Evolutionary conservation across 1,140 invertebrate genomes (phyloP).

Genomic region (Caenorhabditis latens): DNA sequence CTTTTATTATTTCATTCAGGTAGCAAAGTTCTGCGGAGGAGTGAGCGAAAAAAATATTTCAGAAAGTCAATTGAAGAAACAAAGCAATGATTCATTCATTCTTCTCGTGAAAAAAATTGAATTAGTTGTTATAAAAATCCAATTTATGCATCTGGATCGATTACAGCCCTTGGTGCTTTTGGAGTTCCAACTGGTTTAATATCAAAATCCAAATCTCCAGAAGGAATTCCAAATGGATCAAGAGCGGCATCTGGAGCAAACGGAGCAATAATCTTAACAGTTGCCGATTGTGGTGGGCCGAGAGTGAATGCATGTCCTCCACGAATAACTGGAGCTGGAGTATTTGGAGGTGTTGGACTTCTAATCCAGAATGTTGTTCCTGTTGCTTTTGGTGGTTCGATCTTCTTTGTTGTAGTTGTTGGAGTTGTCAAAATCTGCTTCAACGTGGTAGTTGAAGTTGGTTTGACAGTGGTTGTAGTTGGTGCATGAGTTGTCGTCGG

Average conservation of each 20-base stretch:
- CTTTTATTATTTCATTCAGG: background rate
- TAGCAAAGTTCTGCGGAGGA: slow-evolving; percentile 16
- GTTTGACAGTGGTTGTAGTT: background rate
- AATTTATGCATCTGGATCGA: slow-evolving; percentile 32
- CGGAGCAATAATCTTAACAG: background rate
- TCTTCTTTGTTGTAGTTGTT: background rate
- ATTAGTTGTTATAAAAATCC: background rate
- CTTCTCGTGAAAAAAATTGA: background rate
- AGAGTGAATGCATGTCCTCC: slow-evolving; percentile 3
- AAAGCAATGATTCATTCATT: background rate
- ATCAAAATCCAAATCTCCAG: slow-evolving; percentile 12
- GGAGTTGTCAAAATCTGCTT: background rate
- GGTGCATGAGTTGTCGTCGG: background rate
- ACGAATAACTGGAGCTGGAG: background rate
- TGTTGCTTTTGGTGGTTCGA: background rate
- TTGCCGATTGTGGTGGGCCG: background rate
- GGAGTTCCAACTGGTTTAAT: slow-evolving; percentile 3
- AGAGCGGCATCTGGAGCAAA: background rate
- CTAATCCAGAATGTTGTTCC: slow-evolving; percentile 49
- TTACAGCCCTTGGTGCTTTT: slow-evolving; percentile 13
- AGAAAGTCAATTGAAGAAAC: background rate
- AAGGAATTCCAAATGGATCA: background rate
- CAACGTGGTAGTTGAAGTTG: slow-evolving; percentile 2
- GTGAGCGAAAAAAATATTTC: background rate
- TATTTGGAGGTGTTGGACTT: slow-evolving; percentile 30